Base-by-base conservation (phyloP, 2,888 invertebrate species). In the Caenorhabditis becei region DNA sequence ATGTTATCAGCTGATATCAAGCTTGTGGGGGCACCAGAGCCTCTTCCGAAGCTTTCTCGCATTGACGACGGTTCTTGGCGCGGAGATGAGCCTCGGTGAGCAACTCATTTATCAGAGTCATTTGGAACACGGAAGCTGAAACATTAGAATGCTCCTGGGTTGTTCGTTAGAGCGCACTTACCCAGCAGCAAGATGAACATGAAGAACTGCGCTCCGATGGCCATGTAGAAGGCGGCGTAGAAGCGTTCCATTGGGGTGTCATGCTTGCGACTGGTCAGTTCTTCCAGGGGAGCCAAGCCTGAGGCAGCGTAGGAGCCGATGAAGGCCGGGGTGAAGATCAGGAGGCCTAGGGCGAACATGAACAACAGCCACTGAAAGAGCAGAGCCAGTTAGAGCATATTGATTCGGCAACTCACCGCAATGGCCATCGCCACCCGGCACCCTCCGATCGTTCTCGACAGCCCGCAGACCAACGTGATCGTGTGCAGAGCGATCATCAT, bases 361-460 rank as follows among this genome's bases (percentile, higher is more conserved):
- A 58, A 32, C 58, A 58, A 49, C 23, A 58, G 7, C 67, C 67
- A 69, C 67, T 69, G 58, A 32, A 69, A 58, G 16, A 14, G 35
- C 35, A n/a, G n/a, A n/a, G n/a, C n/a, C n/a, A n/a, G n/a, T n/a
- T n/a, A n/a, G n/a, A n/a, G n/a, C n/a, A n/a, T n/a, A n/a, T n/a
- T n/a, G n/a, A n/a, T n/a, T n/a, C n/a, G n/a, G n/a, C n/a, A 35
- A 69, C 69, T 58, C 23, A 69, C 69, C 2, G 59, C 24, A 23
- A 69, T 69, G 1, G 24, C 35, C 32, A 59, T 37, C 16, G 69
- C 69, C 14, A 69, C 8, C 1, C 59, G 49, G n/a, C 37, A 26
- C 24, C 69, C 69, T 3, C 8, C 5, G 24, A 69, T 59, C 0
- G 69, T 69, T 3, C 24, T 23, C 20, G 69, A 69, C n/a, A 69